A percentile compares a stretch with the other conserved stretches of the same genome.
phyloP scores from a whole-genome alignment of 2,888 invertebrate genomes.

The Chrysomela aeneicollis region DNA sequence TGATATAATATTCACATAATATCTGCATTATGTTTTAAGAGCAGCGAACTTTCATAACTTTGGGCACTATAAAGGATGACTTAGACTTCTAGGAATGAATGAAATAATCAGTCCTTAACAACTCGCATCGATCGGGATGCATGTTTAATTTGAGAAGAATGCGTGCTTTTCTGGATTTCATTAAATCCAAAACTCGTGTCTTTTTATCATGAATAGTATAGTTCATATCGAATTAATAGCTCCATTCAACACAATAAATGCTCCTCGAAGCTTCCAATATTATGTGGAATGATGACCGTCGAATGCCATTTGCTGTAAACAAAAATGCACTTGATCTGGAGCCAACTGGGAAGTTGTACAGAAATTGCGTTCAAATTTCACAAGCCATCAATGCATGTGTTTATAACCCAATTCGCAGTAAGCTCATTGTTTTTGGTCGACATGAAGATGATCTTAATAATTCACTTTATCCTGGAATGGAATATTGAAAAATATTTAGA shows the following conservation, averaged over 20 bases:
- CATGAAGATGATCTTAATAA: not conserved
- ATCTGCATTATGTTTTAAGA: slow-evolving; percentile 6
- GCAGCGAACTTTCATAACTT: slow-evolving; percentile 7
- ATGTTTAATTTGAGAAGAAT: no score
- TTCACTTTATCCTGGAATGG: no score
- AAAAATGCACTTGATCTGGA: not conserved
- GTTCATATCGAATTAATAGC: no score
- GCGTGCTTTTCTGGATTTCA: no score
- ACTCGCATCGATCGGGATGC: no score
- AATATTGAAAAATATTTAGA: no score
- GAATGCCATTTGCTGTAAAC: not conserved
- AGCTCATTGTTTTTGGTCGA: not conserved
- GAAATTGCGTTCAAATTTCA: not conserved
- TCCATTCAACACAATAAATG: no score
- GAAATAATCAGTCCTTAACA: no score
- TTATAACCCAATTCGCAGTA: not conserved
- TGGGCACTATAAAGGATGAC: not conserved
- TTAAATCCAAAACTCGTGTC: no score
- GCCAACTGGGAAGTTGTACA: not conserved
- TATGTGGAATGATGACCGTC: not conserved
- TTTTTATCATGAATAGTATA: no score
- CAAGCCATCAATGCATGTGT: not conserved
- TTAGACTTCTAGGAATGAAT: no score
- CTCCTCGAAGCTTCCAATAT: no score
- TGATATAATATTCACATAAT: slow-evolving; percentile 4